Conservation (phyloP, 37 sponge, comb jelly and placozoan species). For the Bolinopsis microptera region DNA sequence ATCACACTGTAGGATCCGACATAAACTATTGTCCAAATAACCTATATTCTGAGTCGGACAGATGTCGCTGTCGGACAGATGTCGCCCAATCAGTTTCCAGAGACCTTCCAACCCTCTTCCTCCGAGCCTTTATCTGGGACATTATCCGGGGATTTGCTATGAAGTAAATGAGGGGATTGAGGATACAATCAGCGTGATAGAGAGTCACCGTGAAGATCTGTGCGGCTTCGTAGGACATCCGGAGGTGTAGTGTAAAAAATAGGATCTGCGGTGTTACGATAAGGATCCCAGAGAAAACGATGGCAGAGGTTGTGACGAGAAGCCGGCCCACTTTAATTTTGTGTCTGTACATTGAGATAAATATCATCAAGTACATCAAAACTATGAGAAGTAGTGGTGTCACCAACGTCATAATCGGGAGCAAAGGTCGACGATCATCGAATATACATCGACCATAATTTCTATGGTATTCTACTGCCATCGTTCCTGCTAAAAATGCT, state of each 20-base stretch:
- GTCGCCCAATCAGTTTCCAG: too few species aligned
- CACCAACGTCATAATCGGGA: not conserved
- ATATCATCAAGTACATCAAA: not conserved
- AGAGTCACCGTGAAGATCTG: slow-evolving; percentile 25
- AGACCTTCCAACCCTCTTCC: too few species aligned
- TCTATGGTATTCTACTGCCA: too few species aligned
- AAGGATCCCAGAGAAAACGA: not conserved
- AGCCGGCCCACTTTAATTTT: not conserved
- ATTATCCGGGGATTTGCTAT: not conserved
- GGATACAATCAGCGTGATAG: not conserved
- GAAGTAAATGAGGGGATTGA: slow-evolving; percentile 3
- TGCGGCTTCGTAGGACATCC: not conserved
- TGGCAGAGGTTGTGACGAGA: not conserved
- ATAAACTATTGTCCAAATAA: too few species aligned
- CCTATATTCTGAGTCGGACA: too few species aligned
- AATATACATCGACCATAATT: not conserved
- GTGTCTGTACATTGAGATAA: not conserved
- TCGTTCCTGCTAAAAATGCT: too few species aligned
- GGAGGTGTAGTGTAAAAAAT: not conserved
- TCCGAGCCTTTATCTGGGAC: too few species aligned
- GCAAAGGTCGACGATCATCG: not conserved
- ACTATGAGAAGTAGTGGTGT: not conserved
- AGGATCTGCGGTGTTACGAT: not conserved
- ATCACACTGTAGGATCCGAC: too few species aligned
- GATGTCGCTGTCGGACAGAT: too few species aligned